Conservation (phyloP, 1,140 invertebrate genomes). For the Campodea augens region DNA sequence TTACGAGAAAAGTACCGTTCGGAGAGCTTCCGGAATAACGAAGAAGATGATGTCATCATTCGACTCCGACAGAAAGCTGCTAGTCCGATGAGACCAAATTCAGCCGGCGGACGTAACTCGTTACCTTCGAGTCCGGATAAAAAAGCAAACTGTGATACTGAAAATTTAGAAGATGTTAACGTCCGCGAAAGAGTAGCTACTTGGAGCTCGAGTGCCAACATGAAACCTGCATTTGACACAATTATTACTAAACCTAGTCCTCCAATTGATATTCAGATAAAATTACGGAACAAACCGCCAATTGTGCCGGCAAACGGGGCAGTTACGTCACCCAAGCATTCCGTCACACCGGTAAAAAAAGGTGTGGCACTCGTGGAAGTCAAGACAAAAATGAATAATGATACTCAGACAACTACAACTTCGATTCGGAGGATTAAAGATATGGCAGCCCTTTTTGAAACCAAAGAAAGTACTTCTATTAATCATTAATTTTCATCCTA, state of each 20-base stretch:
- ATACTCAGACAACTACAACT: no score
- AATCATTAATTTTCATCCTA: conserved; percentile 1
- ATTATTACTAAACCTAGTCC: conserved; percentile 5
- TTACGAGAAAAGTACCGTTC: conserved; percentile 68
- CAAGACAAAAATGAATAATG: conserved; percentile 7
- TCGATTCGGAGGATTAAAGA: conserved; percentile 50
- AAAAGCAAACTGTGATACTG: background rate
- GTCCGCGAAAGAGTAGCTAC: conserved; percentile 12
- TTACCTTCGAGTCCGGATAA: background rate
- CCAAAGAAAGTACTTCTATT: conserved; percentile 14
- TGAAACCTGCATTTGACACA: no score
- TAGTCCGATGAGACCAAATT: background rate
- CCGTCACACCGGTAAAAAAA: conserved; percentile 5
- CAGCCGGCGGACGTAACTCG: background rate
- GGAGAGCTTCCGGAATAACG: conserved; percentile 50
- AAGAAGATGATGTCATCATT: conserved; percentile 22
- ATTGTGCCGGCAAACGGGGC: conserved; percentile 2
- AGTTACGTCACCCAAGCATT: background rate
- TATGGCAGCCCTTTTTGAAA: conserved; percentile 56
- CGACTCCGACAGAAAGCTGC: conserved; percentile 22
- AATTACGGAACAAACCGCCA: conserved; percentile 4
- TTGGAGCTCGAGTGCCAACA: conserved; percentile 7
- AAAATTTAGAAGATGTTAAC: conserved; percentile 12
- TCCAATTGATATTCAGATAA: conserved; percentile 5
- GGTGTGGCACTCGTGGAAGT: background rate